Percentiles rank a stretch among this genome's conserved stretches.
Conservation (phyloP, 2,113 vertebrate genomes). For the Pelusios castaneus region DNA sequence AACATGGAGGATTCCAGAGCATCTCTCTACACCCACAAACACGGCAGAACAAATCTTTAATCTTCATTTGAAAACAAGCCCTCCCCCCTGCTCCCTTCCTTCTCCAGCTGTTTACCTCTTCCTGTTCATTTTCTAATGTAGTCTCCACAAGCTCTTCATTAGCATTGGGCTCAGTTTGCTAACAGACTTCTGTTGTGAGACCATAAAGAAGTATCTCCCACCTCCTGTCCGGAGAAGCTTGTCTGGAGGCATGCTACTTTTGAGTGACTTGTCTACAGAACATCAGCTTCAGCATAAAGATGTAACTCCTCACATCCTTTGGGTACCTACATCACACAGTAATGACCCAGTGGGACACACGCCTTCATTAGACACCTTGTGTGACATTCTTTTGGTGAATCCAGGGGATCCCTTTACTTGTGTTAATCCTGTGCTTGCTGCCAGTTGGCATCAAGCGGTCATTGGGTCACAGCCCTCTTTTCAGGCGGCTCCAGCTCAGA, state of each 20-base stretch:
- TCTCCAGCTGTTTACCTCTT: neutral
- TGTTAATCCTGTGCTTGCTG: neutral
- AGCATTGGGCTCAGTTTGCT: neutral
- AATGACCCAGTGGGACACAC: neutral
- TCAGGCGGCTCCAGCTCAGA: neutral
- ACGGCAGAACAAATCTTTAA: neutral
- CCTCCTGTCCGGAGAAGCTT: too few species aligned
- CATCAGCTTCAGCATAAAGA: too few species aligned
- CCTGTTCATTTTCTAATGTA: neutral
- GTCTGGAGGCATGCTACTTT: too few species aligned
- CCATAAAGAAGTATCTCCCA: too few species aligned
- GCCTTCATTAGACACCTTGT: neutral
- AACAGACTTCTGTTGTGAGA: neutral
- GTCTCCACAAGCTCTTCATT: neutral
- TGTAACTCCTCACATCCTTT: too few species aligned
- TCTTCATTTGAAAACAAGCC: neutral
- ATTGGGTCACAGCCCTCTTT: neutral
- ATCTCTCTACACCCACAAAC: neutral
- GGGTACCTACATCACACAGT: too few species aligned
- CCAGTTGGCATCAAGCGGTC: neutral
- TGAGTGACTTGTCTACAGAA: too few species aligned
- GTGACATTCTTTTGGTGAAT: neutral
- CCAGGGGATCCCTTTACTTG: neutral
- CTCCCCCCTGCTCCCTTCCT: too few species aligned
- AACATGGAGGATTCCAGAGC: neutral